Percentiles rank a stretch among this genome's conserved stretches.
Conservation (phyloP, 2,797 vertebrate genomes). For the Phataginus tetradactyla region DNA sequence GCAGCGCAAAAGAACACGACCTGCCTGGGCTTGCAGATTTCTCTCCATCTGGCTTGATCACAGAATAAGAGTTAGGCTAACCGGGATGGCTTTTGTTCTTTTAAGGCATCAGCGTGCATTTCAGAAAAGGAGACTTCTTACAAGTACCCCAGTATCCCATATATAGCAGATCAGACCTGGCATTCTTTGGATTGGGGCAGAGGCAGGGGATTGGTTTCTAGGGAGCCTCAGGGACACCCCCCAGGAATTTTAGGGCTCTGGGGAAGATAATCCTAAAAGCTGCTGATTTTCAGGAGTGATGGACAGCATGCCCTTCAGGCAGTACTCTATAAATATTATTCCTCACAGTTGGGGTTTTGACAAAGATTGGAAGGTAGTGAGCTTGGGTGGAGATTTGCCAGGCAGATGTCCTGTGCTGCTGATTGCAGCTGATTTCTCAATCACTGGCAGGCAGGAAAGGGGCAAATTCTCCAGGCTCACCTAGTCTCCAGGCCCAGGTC, state of each 20-base stretch:
- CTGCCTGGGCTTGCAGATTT: not conserved
- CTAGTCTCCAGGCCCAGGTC: not conserved
- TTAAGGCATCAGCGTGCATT: not conserved
- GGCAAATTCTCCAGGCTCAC: not conserved
- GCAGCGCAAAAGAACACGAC: not conserved
- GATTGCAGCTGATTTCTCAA: not conserved
- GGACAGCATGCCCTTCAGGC: not conserved
- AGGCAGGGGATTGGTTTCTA: not conserved
- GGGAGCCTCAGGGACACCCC: not conserved
- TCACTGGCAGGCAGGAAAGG: not conserved
- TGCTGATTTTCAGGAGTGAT: not conserved
- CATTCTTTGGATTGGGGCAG: not conserved
- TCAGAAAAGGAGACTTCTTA: not conserved
- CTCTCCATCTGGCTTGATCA: not conserved
- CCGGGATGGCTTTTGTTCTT: conserved; percentile 4
- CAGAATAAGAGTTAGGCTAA: not conserved
- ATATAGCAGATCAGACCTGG: not conserved
- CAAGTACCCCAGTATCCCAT: not conserved
- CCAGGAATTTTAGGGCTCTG: not conserved
- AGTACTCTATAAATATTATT: not conserved
- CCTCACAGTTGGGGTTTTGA: not conserved
- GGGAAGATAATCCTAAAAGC: not conserved
- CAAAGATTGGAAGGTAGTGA: no score
- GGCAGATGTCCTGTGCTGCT: not conserved
- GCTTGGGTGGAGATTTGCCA: fast-evolving